These are phyloP conservation scores for Drosophila neonasuta DNA, from an alignment of 2,888 invertebrate species.

Conservation along the genomic window DNA sequence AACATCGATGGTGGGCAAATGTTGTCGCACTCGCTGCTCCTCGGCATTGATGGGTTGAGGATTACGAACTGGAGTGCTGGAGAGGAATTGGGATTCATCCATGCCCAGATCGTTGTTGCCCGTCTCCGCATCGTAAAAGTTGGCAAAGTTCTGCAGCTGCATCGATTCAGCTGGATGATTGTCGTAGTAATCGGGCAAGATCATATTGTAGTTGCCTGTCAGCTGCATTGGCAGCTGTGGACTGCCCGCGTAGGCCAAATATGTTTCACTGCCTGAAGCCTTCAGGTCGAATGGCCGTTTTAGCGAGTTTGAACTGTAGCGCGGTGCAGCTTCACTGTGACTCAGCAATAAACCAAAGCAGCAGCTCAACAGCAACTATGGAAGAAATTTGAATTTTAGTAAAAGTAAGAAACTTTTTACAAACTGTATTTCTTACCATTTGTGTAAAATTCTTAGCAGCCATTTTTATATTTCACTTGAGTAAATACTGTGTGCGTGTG, in stretches of 20 bases:
- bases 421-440: slow-evolving; percentile 46
- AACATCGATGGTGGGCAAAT: slow-evolving; percentile 64
- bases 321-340: slow-evolving; percentile 47
- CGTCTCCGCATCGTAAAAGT: slow-evolving; percentile 66
- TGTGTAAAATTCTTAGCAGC: slow-evolving; percentile 29
- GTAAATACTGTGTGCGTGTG: slow-evolving; percentile 6
- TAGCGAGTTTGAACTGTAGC: slow-evolving; percentile 48
- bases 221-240: slow-evolving; percentile 66
- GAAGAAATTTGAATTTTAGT: neutral
- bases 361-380: slow-evolving; percentile 42
- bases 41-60: slow-evolving; percentile 70
- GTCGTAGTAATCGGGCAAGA: slow-evolving; percentile 73
- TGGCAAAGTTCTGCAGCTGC: slow-evolving; percentile 74
- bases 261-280: slow-evolving; percentile 42
- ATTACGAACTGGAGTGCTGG: slow-evolving; percentile 59
- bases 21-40: slow-evolving; percentile 69
- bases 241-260: slow-evolving; percentile 52
- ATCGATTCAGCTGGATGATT: slow-evolving; percentile 71
- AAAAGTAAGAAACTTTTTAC: neutral
- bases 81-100: slow-evolving; percentile 71
- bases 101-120: slow-evolving; percentile 67
- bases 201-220: slow-evolving; percentile 72
- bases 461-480: slow-evolving; percentile 38
- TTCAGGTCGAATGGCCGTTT: slow-evolving; percentile 38
- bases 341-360: slow-evolving; percentile 33